Percentiles rank a stretch among this genome's conserved stretches.
These are phyloP conservation scores for Euura saliciscinereae DNA, from an alignment of 1,140 invertebrate genomes.

Conservation along the genomic window DNA sequence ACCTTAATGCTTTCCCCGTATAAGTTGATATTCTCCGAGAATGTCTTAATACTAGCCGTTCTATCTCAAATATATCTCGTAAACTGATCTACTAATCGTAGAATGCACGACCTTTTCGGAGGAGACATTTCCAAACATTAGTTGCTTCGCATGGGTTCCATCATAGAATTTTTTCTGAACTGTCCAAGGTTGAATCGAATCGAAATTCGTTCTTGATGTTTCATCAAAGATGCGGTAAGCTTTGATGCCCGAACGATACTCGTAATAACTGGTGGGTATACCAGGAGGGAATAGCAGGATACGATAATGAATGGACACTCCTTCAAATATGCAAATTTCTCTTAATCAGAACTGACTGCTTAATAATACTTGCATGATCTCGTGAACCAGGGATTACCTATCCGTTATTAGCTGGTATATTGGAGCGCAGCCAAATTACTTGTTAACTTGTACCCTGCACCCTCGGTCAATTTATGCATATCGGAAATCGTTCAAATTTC, in stretches of 20 bases:
- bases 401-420: slow-evolving; percentile 13
- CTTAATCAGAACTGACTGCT: slow-evolving; percentile 15
- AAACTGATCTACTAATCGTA: slow-evolving; percentile 3
- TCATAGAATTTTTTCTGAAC: too few species aligned
- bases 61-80: not conserved
- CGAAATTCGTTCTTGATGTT: too few species aligned
- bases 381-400: not conserved
- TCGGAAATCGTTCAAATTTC: not conserved
- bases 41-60: not conserved
- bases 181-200: too few species aligned
- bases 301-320: slow-evolving; percentile 8
- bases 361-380: slow-evolving; percentile 15
- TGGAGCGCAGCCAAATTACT: slow-evolving; percentile 10
- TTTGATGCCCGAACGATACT: slow-evolving; percentile 15
- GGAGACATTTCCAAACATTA: too few species aligned
- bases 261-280: too few species aligned
- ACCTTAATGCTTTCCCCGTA: not conserved
- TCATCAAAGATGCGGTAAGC: not conserved
- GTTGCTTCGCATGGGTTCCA: too few species aligned
- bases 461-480: slow-evolving; percentile 12
- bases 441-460: slow-evolving; percentile 8
- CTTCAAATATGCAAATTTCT: slow-evolving; percentile 13
- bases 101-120: not conserved
- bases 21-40: not conserved
- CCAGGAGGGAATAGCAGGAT: not conserved